phyloP scores from a whole-genome alignment of 2,797 vertebrate species.

The Artibeus lituratus region DNA sequence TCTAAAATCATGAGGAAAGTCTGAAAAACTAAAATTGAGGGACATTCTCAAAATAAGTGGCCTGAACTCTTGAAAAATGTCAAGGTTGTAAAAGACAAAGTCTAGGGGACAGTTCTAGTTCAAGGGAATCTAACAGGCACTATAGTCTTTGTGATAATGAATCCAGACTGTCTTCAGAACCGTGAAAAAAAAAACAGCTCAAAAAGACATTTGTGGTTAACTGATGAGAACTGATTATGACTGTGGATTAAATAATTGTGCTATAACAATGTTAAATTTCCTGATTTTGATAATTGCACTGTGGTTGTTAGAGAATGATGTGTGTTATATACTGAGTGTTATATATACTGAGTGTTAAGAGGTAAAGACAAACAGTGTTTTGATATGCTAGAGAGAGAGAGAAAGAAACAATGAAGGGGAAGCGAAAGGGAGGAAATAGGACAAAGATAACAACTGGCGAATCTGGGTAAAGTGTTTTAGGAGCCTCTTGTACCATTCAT shows the following conservation, averaged over 20 bases:
- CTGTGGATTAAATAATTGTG: neutral
- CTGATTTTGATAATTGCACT: neutral
- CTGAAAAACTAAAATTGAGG: neutral
- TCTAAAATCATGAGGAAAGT: neutral
- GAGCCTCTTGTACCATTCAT: neutral
- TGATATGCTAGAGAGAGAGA: neutral
- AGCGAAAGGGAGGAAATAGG: too few relatives aligned
- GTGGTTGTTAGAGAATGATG: neutral
- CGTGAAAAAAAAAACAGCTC: neutral
- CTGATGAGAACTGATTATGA: neutral
- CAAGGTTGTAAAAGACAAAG: neutral
- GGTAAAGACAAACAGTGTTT: neutral
- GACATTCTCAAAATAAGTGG: neutral
- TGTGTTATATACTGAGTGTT: neutral
- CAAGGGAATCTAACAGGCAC: neutral
- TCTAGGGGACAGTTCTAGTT: neutral
- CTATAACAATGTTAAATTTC: neutral
- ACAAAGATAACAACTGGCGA: neutral
- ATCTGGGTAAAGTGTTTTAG: neutral
- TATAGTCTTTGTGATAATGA: neutral
- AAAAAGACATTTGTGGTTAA: neutral
- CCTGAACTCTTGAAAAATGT: neutral
- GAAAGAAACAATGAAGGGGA: neutral
- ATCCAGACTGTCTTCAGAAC: neutral
- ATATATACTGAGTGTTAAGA: neutral